Evolutionary conservation across 1,140 invertebrate species (phyloP).

Genomic region (Amyelois transitella): DNA sequence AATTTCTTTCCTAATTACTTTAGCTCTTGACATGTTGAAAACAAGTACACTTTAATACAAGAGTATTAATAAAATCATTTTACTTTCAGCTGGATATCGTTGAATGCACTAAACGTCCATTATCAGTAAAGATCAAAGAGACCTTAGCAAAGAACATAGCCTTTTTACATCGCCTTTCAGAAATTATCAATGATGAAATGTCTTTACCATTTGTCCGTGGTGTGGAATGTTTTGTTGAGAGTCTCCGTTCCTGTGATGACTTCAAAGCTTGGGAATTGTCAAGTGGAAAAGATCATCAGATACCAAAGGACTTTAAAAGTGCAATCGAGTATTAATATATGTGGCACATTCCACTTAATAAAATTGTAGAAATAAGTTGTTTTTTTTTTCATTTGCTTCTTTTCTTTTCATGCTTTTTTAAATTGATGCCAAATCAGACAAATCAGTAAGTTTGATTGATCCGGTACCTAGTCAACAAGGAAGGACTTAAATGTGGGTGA

Average conservation of each 20-base stretch:
- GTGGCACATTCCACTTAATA: slow-evolving; percentile 49
- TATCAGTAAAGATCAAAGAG: slow-evolving; percentile 61
- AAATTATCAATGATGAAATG: slow-evolving; percentile 66
- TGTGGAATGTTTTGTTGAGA: slow-evolving; percentile 61
- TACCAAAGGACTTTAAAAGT: slow-evolving; percentile 68
- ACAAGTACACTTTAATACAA: too few relatives aligned
- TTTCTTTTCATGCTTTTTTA: slow-evolving; percentile 18
- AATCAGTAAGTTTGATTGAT: too few relatives aligned
- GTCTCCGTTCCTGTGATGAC: slow-evolving; percentile 61
- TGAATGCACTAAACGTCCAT: slow-evolving; percentile 59
- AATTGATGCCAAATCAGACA: too few relatives aligned
- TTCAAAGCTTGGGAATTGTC: slow-evolving; percentile 67
- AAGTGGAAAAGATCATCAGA: slow-evolving; percentile 55
- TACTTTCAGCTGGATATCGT: slow-evolving; percentile 61
- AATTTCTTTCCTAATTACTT: background rate
- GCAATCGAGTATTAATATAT: slow-evolving; percentile 60
- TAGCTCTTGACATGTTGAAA: too few relatives aligned
- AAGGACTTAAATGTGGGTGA: too few relatives aligned
- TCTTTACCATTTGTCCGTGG: slow-evolving; percentile 62
- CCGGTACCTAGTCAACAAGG: too few relatives aligned
- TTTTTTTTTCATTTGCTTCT: slow-evolving; percentile 17
- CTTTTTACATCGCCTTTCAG: slow-evolving; percentile 62
- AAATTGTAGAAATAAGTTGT: slow-evolving; percentile 38
- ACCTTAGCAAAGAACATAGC: slow-evolving; percentile 63
- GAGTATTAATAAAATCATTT: slow-evolving; percentile 9